Base-by-base conservation (phyloP, 1,140 invertebrate species). In the Vanessa tameamea region DNA sequence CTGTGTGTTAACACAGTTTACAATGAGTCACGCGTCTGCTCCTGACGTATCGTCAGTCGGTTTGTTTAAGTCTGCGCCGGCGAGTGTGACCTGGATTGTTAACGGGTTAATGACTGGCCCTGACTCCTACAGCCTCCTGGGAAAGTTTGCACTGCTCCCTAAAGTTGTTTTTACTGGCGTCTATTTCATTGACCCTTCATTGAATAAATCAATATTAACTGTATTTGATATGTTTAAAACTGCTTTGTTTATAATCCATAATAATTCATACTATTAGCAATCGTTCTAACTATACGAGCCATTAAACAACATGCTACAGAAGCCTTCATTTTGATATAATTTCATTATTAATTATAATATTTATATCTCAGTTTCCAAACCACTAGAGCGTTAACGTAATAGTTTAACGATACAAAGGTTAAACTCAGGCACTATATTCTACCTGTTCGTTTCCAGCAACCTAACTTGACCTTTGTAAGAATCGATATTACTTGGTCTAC, bases 321-420 rank as follows among this genome's bases (percentile, higher is more conserved):
- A 20, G 12, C 20, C 7, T 57, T 57, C 11, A 7, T n/a, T 16
- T 48, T 14, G 31, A 59, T 69, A 47, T 26, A 15, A 47, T 59
- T 69, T 59, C 59, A 59, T 47, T 48, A 51, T 47, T 26, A 26
- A 72, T 15, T 37, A 51, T 16, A n/a, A 72, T 31, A 51, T 43
- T 43, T 43, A 43, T 43, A 66, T 72, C 37, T 48, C 48, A 57
- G 75, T 76, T 81, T 81, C 79, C 75, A 77, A 75, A 55, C 71
- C 69, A 80, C n/a, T 76, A 76, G 78, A 82, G 76, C 76, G 74
- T 47, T 64, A 73, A 69, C 51, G 66, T 77, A 73, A 53, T 67
- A 50, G 72, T 72, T 76, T 59, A 68, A 61, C 69, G 73, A 74
- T 75, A 78, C 63, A 79, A 76, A 82, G 80, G 76, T 79, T 74